Evolutionary conservation across 2,797 vertebrate species (phyloP).

Genomic region (Phataginus tricuspis): DNA sequence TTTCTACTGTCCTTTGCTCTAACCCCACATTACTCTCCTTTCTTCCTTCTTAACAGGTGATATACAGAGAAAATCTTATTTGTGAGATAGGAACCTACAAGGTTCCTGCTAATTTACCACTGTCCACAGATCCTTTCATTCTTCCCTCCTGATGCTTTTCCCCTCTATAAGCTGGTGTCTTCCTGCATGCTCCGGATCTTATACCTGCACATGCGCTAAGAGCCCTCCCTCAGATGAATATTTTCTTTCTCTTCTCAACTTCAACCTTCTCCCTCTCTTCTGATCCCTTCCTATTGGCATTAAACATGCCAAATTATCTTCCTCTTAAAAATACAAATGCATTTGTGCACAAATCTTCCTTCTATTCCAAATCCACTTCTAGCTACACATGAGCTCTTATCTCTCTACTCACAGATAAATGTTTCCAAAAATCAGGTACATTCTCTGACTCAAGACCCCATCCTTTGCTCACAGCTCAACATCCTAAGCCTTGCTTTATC

Average conservation of each 20-base stretch:
- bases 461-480: neutral
- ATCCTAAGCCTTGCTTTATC: neutral
- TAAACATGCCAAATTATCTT: neutral
- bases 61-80: neutral
- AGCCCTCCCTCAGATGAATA: neutral
- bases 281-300: neutral
- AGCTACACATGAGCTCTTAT: neutral
- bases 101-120: neutral
- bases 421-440: neutral
- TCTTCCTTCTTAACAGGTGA: neutral
- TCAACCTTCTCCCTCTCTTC: neutral
- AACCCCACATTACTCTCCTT: neutral
- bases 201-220: neutral
- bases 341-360: neutral
- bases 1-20: neutral
- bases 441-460: neutral
- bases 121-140: neutral
- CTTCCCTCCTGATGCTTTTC: neutral
- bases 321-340: constrained; percentile 4
- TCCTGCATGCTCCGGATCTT: neutral
- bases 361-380: neutral
- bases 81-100: neutral
- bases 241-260: neutral
- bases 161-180: neutral
- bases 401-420: neutral